Conservation (phyloP, 2,888 invertebrate species). For the Drosophila ochracea region DNA sequence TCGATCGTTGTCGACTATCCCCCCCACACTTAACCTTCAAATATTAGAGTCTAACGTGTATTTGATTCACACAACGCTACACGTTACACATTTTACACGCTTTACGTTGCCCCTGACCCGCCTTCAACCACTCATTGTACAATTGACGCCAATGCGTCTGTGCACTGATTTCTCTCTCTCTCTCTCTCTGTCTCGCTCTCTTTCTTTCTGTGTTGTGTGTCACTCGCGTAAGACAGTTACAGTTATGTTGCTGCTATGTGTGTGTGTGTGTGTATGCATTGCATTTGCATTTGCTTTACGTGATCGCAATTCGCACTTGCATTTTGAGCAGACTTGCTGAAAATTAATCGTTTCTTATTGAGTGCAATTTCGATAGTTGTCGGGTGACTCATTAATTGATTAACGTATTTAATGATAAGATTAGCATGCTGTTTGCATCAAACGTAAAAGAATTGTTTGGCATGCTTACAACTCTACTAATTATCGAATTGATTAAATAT, state of each 20-base stretch:
- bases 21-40: slow-evolving; percentile 67
- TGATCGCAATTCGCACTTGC: slow-evolving; percentile 42
- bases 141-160: slow-evolving; percentile 45
- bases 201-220: slow-evolving; percentile 1
- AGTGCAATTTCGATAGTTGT: slow-evolving; percentile 20
- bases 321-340: slow-evolving; percentile 18
- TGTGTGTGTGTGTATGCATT: slow-evolving; percentile 16
- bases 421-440: neutral
- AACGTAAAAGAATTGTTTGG: neutral
- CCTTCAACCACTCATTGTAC: neutral
- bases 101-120: slow-evolving; percentile 16
- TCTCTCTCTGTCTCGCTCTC: slow-evolving; percentile 5
- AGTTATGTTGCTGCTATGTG: slow-evolving; percentile 18
- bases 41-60: slow-evolving; percentile 26
- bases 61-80: slow-evolving; percentile 38
- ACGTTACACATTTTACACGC: slow-evolving; percentile 25
- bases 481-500: neutral
- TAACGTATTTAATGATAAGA: slow-evolving; percentile 6
- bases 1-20: slow-evolving; percentile 17
- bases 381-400: slow-evolving; percentile 34
- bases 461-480: neutral
- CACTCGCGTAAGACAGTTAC: slow-evolving; percentile 27
- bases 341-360: slow-evolving; percentile 34
- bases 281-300: slow-evolving; percentile 40
- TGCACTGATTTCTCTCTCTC: slow-evolving; percentile 10